Evolutionary conservation across 2,797 vertebrate species (phyloP).

Genomic region (Sebastes vulpes): DNA sequence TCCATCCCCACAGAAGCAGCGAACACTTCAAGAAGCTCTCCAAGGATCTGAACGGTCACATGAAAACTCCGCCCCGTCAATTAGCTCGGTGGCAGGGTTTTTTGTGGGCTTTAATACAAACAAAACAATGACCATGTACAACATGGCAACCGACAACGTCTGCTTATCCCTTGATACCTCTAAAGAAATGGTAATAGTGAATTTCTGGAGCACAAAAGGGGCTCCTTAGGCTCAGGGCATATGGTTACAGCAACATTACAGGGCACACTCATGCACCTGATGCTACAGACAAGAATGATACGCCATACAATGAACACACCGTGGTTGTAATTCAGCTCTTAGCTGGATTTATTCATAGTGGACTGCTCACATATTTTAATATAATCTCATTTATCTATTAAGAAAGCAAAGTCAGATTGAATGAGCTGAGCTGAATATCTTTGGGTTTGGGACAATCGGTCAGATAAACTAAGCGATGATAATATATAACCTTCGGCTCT

Average conservation of each 20-base stretch:
- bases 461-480: neutral
- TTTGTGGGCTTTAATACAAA: slow-evolving; percentile 78
- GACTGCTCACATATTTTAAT: slow-evolving; percentile 10
- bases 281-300: slow-evolving; percentile 45
- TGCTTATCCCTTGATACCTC: slow-evolving; percentile 74
- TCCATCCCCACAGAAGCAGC: slow-evolving; percentile 72
- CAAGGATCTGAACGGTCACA: slow-evolving; percentile 73
- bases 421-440: neutral
- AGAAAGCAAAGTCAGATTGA: slow-evolving; percentile 1
- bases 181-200: slow-evolving; percentile 82
- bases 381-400: slow-evolving; percentile 33
- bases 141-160: slow-evolving; percentile 70
- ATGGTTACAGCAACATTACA: slow-evolving; percentile 61
- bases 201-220: slow-evolving; percentile 69
- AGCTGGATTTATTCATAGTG: slow-evolving; percentile 38
- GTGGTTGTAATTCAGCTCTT: slow-evolving; percentile 38
- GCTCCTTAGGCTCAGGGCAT: slow-evolving; percentile 50
- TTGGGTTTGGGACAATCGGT: neutral
- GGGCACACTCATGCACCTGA: slow-evolving; percentile 71
- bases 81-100: slow-evolving; percentile 81
- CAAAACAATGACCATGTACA: slow-evolving; percentile 81
- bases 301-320: slow-evolving; percentile 38
- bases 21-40: slow-evolving; percentile 83
- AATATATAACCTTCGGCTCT: neutral
- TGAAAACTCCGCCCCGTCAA: slow-evolving; percentile 73